phyloP scores from a whole-genome alignment of 1,140 invertebrate species.

The Heliothis virescens region DNA sequence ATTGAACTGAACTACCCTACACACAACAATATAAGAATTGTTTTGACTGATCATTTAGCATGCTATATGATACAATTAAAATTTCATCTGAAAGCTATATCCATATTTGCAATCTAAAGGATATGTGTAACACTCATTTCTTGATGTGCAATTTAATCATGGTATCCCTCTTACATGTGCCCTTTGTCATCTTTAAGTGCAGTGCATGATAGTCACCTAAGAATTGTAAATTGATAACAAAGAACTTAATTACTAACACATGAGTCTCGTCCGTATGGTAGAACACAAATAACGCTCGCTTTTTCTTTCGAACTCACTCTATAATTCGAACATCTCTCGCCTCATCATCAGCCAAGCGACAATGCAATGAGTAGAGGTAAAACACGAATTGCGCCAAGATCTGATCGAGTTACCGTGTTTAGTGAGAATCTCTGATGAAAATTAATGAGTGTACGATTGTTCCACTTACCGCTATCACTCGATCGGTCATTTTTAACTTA shows the following conservation, averaged over 20 bases:
- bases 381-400: slow-evolving; percentile 29
- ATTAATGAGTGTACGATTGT: slow-evolving; percentile 51
- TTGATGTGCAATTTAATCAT: no score
- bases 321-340: slow-evolving; percentile 30
- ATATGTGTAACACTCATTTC: no score
- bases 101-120: no score
- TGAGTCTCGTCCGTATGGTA: not conserved
- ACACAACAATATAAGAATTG: no score
- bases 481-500: slow-evolving; percentile 67
- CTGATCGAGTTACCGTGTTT: slow-evolving; percentile 47
- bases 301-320: slow-evolving; percentile 25
- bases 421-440: slow-evolving; percentile 29
- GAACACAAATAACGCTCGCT: not conserved
- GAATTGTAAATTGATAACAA: no score
- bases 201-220: no score
- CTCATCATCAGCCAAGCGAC: slow-evolving; percentile 22
- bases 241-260: not conserved
- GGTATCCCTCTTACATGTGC: no score
- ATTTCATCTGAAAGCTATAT: no score
- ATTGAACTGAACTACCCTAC: not conserved
- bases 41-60: no score
- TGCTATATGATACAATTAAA: no score
- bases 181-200: no score
- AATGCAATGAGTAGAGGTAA: slow-evolving; percentile 44
- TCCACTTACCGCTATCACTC: slow-evolving; percentile 74